Evolutionary conservation across 2,113 vertebrate species (phyloP).

Genomic region (Acanthochromis polyacanthus): DNA sequence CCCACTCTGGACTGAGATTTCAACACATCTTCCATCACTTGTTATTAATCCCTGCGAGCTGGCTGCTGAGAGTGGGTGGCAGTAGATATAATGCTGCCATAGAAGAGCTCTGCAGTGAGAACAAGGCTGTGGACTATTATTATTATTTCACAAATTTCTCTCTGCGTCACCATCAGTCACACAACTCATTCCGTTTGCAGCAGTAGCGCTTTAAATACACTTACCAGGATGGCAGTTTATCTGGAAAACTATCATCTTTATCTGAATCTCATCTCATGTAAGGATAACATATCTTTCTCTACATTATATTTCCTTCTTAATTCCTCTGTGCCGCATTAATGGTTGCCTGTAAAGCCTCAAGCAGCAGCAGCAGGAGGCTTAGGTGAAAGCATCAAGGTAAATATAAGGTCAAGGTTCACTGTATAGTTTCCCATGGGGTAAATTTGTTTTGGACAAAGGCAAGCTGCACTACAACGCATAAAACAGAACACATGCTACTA

Average conservation of each 20-base stretch:
- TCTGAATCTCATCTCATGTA: too few relatives aligned
- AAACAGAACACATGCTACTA: too few relatives aligned
- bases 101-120: conserved; percentile 41
- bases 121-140: conserved; percentile 19
- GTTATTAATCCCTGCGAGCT: neutral
- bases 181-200: neutral
- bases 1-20: neutral
- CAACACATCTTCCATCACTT: conserved; percentile 11
- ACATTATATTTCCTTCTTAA: too few relatives aligned
- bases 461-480: too few relatives aligned
- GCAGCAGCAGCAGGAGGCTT: neutral
- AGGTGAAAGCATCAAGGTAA: neutral
- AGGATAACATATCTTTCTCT: too few relatives aligned
- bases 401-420: too few relatives aligned
- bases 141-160: conserved; percentile 58
- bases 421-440: too few relatives aligned
- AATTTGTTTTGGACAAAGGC: too few relatives aligned
- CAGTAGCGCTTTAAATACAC: neutral
- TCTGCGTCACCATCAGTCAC: conserved; percentile 37
- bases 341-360: neutral
- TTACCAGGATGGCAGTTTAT: neutral
- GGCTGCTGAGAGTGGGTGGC: conserved; percentile 24
- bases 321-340: too few relatives aligned
- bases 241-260: too few relatives aligned
- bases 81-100: conserved; percentile 35